Evolutionary conservation across 2,888 invertebrate genomes (phyloP).

Genomic region (Zelleria hepariella): DNA sequence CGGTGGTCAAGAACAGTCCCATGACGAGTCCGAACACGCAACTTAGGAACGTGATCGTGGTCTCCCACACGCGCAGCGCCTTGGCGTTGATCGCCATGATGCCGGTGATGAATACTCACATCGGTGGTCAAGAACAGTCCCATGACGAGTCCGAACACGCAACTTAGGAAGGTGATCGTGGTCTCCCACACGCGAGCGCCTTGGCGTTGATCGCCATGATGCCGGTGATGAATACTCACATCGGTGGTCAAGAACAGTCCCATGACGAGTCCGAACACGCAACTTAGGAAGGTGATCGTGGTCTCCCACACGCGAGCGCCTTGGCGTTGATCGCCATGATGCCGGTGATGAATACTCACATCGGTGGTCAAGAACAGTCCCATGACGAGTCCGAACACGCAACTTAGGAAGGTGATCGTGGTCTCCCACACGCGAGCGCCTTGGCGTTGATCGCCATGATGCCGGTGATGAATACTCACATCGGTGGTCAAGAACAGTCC

Average conservation of each 20-base stretch:
- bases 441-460: conserved; percentile 83
- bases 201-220: conserved; percentile 83
- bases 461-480: conserved; percentile 93
- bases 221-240: conserved; percentile 93
- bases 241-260: conserved; percentile 89
- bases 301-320: conserved; percentile 83
- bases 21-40: conserved; percentile 86
- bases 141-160: conserved; percentile 84
- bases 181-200: conserved; percentile 83
- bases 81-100: conserved; percentile 83
- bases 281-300: conserved; percentile 86
- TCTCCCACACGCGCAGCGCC: conserved; percentile 82
- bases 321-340: conserved; percentile 83
- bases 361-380: conserved; percentile 89
- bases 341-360: conserved; percentile 93
- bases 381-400: conserved; percentile 89
- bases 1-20: conserved; percentile 89
- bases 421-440: conserved; percentile 83
- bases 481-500: conserved; percentile 89
- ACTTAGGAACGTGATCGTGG: conserved; percentile 85
- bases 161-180: conserved; percentile 86
- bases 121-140: conserved; percentile 92
- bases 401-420: conserved; percentile 86
- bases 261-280: conserved; percentile 89
- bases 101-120: conserved; percentile 83